Base-by-base conservation (phyloP, 2,113 vertebrate genomes). In the Pollimyrus isidori region DNA sequence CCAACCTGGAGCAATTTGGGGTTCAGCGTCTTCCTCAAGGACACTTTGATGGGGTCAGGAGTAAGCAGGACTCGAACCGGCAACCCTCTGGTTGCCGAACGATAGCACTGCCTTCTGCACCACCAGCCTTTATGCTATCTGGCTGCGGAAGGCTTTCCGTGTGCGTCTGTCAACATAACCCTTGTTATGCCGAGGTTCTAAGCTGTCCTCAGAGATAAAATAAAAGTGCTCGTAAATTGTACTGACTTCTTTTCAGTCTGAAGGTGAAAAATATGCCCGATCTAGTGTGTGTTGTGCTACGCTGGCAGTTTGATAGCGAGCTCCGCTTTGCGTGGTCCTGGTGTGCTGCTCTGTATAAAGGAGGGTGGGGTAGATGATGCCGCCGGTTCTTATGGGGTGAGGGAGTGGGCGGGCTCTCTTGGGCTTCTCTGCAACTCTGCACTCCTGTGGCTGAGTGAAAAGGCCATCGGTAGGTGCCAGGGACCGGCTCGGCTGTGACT, bases 381-480 rank as follows among this genome's bases (percentile, higher is more conserved):
- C 23, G 13, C 82, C 45, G 4, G 23, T 3, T 85, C 19, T 49
- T 46, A 46, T 17, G 80, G 82, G 42, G 69, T 39, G 21, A 35
- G 1, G 10, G 69, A 39, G 30, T 21, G 19, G 45, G 86, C 49
- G 62, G 52, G 56, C 35, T 26, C 48, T 52, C 26, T 19, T 62
- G 5, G 80, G 23, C 89, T 87, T 87, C 3, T 48, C 53, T 48
- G 84, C 21, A 85, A 39, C 58, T 85, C 58, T 69, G 30, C 26
- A n/a, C 88, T 87, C 30, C 50, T 89, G 50, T 87, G 87, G 80
- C 26, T 53, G 89, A 80, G 90, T 87, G 89, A 62, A 89, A 42
- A 82, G 52, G 76, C 26, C 90, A 73, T 83, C 90, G 90, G 30
- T 89, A 91, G 69, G 69, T 26, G 65, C 26, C 88, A 17, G 73